A percentile compares a stretch with the other conserved stretches of the same genome.
Evolutionary conservation across 2,113 vertebrate species (phyloP).

Genomic region (Psilopogon haemacephalus): DNA sequence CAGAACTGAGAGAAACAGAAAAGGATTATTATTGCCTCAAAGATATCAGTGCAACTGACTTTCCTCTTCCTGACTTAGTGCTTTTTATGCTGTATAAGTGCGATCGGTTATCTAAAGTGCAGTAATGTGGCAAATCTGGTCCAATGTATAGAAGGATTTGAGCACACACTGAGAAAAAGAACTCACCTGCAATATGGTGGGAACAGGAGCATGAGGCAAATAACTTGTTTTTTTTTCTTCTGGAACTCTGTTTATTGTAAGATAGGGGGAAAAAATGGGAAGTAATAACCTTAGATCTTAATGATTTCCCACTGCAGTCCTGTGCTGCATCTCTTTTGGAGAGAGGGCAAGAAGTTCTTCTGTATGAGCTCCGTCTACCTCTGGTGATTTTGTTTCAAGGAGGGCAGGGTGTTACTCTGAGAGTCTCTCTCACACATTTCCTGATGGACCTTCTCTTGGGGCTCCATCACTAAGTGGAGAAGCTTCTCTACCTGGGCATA

Average conservation of each 20-base stretch:
- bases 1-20: neutral
- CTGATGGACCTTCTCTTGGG: too few relatives aligned
- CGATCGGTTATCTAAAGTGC: neutral
- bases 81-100: neutral
- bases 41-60: neutral
- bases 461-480: too few relatives aligned
- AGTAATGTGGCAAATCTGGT: neutral
- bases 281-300: neutral
- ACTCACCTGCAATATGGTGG: neutral
- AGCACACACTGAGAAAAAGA: neutral
- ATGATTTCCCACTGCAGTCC: neutral
- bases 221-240: neutral
- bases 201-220: neutral
- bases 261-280: neutral
- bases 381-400: too few relatives aligned
- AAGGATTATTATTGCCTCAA: neutral
- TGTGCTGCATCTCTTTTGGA: neutral
- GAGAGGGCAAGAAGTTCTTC: too few relatives aligned
- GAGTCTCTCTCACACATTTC: too few relatives aligned
- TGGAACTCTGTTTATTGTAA: neutral
- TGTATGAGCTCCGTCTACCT: too few relatives aligned
- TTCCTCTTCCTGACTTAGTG: neutral
- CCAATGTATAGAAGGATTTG: neutral
- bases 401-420: too few relatives aligned
- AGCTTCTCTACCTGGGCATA: too few relatives aligned